These are phyloP conservation scores for Spermophilus dauricus DNA, from an alignment of 2,113 vertebrate genomes.

Conservation along the genomic window DNA sequence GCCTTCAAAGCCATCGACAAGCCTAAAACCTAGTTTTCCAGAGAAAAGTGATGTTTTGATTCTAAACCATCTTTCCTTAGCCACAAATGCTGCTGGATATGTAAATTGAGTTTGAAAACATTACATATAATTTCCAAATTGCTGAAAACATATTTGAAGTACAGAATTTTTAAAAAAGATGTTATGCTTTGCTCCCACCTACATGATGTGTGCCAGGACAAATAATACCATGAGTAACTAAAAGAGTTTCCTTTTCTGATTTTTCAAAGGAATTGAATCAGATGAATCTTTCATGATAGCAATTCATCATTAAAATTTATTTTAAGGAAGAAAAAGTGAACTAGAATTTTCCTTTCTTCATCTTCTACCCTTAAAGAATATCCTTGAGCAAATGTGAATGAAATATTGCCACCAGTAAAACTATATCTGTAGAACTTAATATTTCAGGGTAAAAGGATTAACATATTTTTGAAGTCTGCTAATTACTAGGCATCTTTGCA, in stretches of 20 bases:
- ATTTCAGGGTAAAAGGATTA: neutral
- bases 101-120: conserved; percentile 46
- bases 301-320: neutral
- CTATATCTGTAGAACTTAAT: neutral
- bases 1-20: neutral
- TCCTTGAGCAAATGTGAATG: neutral
- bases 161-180: neutral
- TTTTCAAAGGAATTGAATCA: neutral
- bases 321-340: neutral
- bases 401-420: neutral
- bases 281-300: neutral
- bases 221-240: neutral
- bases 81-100: conserved; percentile 17
- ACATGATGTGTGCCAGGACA: neutral
- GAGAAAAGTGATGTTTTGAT: conserved; percentile 58
- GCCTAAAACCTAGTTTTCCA: neutral
- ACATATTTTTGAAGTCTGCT: neutral
- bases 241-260: neutral
- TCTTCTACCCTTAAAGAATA: neutral
- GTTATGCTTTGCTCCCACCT: neutral
- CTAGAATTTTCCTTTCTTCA: neutral
- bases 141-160: neutral
- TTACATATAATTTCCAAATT: conserved; percentile 45
- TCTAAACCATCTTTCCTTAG: conserved; percentile 4
- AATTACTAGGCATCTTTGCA: neutral